Conservation (phyloP, 2,888 invertebrate genomes). For the Caenorhabditis doughertyi region DNA sequence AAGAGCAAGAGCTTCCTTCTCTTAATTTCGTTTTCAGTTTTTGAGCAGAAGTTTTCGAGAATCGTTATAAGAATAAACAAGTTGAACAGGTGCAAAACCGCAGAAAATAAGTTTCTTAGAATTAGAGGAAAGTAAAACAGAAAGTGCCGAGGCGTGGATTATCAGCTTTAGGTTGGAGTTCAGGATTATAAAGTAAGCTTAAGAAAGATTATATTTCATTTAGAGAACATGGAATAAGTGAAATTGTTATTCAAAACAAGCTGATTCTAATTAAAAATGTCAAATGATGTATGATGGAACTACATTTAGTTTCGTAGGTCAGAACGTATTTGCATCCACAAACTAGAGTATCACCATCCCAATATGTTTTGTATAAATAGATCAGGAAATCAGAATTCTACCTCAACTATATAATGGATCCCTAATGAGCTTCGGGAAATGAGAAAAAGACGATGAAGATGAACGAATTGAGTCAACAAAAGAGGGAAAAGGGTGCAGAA, state of each 20-base stretch:
- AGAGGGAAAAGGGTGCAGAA: conserved; percentile 35
- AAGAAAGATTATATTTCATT: neutral
- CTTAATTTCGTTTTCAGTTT: neutral
- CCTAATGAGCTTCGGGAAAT: conserved; percentile 9
- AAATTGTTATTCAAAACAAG: too few species aligned
- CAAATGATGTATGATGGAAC: too few species aligned
- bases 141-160: neutral
- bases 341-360: too few species aligned
- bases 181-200: neutral
- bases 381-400: neutral
- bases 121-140: neutral
- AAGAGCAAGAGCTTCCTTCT: neutral
- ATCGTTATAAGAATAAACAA: neutral
- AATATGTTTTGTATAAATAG: too few species aligned
- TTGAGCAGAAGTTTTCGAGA: neutral
- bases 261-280: too few species aligned
- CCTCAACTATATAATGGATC: neutral
- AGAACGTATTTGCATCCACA: too few species aligned
- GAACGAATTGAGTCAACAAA: conserved; percentile 49
- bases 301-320: too few species aligned
- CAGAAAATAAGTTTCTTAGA: neutral
- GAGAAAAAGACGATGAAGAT: conserved; percentile 21
- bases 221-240: neutral
- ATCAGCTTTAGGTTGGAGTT: neutral
- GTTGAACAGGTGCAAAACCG: neutral